Conservation (phyloP, 1,140 invertebrate genomes). For the Zaprionus camerounensis region DNA sequence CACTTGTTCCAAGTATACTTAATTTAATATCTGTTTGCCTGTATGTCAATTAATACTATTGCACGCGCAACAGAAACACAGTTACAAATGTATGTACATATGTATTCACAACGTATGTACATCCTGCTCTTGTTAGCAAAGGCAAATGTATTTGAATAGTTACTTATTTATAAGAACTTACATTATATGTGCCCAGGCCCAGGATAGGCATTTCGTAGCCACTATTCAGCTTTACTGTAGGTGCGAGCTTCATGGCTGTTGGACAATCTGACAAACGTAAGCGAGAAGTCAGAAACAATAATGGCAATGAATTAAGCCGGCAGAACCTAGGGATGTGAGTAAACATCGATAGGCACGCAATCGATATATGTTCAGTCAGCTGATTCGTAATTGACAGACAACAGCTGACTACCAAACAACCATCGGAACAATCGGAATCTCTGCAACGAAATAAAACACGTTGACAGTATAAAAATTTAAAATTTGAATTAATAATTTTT, state of each 20-base stretch:
- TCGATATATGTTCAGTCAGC: neutral
- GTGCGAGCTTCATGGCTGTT: conserved; percentile 66
- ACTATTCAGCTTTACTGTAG: conserved; percentile 85
- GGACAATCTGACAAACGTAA: neutral
- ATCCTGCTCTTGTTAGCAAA: neutral
- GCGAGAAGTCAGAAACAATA: neutral
- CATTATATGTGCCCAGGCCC: conserved; percentile 88
- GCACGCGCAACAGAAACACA: neutral
- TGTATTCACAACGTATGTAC: neutral
- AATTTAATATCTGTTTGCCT: neutral
- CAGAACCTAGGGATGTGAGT: neutral
- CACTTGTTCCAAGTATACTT: neutral
- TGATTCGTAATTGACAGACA: neutral
- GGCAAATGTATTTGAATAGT: neutral
- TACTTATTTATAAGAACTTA: conserved; percentile 65
- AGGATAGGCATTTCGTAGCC: conserved; percentile 87
- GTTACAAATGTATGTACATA: neutral
- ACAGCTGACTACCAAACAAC: neutral
- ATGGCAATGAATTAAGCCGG: conserved; percentile 1
- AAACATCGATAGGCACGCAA: neutral
- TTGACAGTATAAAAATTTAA: neutral
- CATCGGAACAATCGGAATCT: neutral
- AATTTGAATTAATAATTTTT: neutral
- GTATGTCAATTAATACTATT: neutral
- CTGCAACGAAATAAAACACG: neutral